Evolutionary conservation across 2,888 invertebrate genomes (phyloP).

Genomic region (Dolichopus griseipennis): DNA sequence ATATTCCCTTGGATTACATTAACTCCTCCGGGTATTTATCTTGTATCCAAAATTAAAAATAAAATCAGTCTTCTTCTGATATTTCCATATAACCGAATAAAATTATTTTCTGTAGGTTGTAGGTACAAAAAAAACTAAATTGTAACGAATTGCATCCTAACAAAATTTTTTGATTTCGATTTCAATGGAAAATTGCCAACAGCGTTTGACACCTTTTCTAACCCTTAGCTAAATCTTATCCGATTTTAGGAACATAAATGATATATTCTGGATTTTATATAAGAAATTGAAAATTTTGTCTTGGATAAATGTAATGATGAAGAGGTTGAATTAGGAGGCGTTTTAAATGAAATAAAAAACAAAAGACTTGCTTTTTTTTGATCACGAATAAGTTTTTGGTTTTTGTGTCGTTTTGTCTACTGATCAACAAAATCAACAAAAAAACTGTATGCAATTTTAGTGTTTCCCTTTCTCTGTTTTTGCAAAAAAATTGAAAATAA

Average conservation of each 20-base stretch:
- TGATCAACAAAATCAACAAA: no score
- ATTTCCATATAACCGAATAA: no score
- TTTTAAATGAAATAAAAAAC: background rate
- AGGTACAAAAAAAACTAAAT: no score
- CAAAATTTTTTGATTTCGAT: background rate
- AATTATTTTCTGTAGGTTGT: constrained; percentile 3
- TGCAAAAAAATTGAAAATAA: no score
- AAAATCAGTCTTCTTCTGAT: background rate
- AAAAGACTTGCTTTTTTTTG: background rate
- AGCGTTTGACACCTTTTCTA: constrained; percentile 6
- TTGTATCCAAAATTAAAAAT: background rate
- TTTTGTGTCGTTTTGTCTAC: no score
- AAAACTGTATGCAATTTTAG: no score
- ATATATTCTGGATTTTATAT: no score
- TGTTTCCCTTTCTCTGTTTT: no score
- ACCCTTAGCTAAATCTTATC: background rate
- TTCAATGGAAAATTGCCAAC: constrained; percentile 3
- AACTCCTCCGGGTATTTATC: constrained; percentile 1
- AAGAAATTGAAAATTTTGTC: no score
- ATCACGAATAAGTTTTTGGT: background rate
- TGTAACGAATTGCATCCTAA: background rate
- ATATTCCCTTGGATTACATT: background rate
- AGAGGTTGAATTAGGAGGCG: constrained; percentile 3
- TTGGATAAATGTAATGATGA: background rate
- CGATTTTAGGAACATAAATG: no score